phyloP scores from a whole-genome alignment of 2,113 vertebrate species.

The Hippopotamus amphibius region DNA sequence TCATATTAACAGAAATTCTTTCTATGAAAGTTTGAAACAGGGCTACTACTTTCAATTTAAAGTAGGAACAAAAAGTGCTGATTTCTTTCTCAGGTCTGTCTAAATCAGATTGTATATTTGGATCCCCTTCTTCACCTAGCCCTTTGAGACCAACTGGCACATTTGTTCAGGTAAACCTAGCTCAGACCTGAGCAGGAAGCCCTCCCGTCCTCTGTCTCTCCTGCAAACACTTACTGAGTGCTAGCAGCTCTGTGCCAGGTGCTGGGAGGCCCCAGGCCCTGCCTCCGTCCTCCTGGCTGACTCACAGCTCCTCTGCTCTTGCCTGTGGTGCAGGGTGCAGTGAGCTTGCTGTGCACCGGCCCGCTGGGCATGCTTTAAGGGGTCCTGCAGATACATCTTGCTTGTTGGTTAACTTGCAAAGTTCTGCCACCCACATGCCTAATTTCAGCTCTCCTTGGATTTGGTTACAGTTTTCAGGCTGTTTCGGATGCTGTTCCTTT shows the following conservation, averaged over 20 bases:
- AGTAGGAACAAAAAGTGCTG: slow-evolving; percentile 62
- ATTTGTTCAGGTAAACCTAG: slow-evolving; percentile 89
- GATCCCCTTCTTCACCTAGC: slow-evolving; percentile 83
- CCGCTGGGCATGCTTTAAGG: neutral
- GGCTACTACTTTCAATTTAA: slow-evolving; percentile 15
- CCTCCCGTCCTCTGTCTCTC: neutral
- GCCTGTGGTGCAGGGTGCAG: fast-evolving
- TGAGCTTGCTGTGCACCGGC: neutral
- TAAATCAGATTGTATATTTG: slow-evolving; percentile 85
- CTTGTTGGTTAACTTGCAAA: slow-evolving; percentile 45
- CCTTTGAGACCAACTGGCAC: slow-evolving; percentile 85
- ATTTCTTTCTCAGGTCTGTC: slow-evolving; percentile 84
- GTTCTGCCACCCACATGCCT: neutral
- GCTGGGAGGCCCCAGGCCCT: neutral
- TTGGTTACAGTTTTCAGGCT: slow-evolving; percentile 56
- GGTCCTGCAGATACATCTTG: neutral
- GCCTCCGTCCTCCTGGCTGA: neutral
- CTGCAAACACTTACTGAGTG: neutral
- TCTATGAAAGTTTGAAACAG: slow-evolving; percentile 17
- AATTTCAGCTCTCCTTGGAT: slow-evolving; percentile 50
- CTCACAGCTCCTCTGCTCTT: no score
- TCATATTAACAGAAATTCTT: neutral
- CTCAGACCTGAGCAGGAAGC: neutral
- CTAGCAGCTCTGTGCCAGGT: neutral
- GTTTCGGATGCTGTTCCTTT: slow-evolving; percentile 61